phyloP scores from a whole-genome alignment of 2,797 vertebrate genomes.

The Lithobates pipiens region DNA sequence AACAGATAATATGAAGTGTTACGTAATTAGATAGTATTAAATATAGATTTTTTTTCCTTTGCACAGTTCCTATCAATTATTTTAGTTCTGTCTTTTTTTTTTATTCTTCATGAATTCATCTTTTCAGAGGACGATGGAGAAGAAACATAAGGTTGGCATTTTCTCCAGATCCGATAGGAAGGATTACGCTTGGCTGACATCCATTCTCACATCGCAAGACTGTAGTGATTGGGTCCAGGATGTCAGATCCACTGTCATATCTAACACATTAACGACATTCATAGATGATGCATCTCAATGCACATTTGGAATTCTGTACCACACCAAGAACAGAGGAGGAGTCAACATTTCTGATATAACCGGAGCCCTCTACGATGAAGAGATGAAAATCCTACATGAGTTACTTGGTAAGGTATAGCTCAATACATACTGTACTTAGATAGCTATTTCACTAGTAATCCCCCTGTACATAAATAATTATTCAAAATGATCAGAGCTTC shows the following conservation, averaged over 20 bases:
- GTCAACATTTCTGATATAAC: background rate
- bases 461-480: too few species aligned
- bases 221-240: background rate
- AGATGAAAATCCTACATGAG: background rate
- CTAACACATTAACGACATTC: background rate
- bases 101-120: too few species aligned
- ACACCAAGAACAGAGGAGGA: background rate
- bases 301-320: background rate
- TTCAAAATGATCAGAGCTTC: too few species aligned
- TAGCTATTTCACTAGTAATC: background rate
- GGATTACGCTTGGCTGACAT: conserved; percentile 1
- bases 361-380: background rate
- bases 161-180: conserved; percentile 7
- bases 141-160: background rate
- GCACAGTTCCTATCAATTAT: too few species aligned
- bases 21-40: too few species aligned
- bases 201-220: background rate
- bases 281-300: background rate
- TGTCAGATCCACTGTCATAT: background rate
- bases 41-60: too few species aligned
- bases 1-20: too few species aligned
- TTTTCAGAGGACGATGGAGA: background rate
- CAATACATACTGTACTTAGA: background rate
- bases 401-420: background rate
- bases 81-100: too few species aligned